Conservation (phyloP, 2,797 vertebrate genomes). For the Botia kubotai region DNA sequence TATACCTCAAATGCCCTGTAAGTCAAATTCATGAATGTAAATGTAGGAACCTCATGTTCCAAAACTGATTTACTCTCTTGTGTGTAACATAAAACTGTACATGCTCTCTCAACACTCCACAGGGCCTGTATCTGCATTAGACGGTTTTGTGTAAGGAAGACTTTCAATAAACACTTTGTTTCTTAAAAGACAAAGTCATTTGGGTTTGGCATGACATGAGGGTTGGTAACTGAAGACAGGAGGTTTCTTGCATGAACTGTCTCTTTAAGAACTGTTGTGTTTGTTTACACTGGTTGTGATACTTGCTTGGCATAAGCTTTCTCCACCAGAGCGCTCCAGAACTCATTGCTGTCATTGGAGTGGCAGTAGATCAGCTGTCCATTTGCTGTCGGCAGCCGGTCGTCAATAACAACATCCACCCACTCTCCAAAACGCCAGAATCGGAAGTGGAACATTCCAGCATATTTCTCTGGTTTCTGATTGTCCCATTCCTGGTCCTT, state of each 20-base stretch:
- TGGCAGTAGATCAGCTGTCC: conserved; percentile 93
- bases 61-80: too few species aligned
- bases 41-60: too few species aligned
- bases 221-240: neutral
- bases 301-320: conserved; percentile 96
- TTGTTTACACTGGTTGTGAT: neutral
- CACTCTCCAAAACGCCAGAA: conserved; percentile 96
- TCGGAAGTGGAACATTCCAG: conserved; percentile 93
- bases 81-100: too few species aligned
- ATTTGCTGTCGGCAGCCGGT: conserved; percentile 87
- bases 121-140: too few species aligned
- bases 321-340: conserved; percentile 97
- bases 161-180: too few species aligned
- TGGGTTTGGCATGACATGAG: too few species aligned
- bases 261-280: neutral
- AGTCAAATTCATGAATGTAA: too few species aligned
- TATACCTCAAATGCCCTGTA: too few species aligned
- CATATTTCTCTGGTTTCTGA: conserved; percentile 81
- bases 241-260: neutral
- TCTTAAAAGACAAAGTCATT: too few species aligned
- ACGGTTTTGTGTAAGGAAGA: too few species aligned
- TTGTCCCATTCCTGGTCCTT: conserved; percentile 93
- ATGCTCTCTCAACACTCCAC: too few species aligned
- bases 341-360: conserved; percentile 90
- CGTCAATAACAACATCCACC: conserved; percentile 93